Percentiles rank a stretch among this genome's conserved stretches.
Conservation (phyloP, 2,797 vertebrate species). For the Lagodon rhomboides region DNA sequence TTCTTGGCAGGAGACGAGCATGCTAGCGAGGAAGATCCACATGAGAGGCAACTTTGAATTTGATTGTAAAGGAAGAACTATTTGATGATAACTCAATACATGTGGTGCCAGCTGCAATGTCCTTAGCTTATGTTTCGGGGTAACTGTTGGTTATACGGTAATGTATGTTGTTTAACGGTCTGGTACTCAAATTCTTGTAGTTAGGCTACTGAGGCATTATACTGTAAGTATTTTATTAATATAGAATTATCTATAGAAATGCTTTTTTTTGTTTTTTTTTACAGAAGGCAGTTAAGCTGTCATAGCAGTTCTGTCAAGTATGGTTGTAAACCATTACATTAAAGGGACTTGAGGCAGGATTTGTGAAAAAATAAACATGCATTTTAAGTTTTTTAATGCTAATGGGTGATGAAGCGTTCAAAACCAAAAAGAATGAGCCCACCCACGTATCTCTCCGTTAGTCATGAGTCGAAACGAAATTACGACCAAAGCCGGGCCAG, state of each 20-base stretch:
- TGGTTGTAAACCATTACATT: neutral
- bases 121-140: neutral
- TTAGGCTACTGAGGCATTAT: neutral
- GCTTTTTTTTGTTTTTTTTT: neutral
- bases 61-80: neutral
- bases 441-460: no score
- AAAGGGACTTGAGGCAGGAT: no score
- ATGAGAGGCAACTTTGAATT: neutral
- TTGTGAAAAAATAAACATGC: no score
- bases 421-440: no score
- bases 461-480: no score
- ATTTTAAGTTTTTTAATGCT: no score
- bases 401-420: no score
- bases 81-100: neutral
- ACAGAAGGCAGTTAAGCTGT: neutral
- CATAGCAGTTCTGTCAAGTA: no score
- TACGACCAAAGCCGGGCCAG: no score
- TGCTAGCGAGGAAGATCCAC: neutral
- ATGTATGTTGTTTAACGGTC: neutral
- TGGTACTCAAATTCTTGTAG: neutral
- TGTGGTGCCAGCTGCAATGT: neutral
- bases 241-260: neutral
- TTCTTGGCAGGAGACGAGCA: neutral
- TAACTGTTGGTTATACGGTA: neutral
- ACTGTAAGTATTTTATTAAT: neutral